phyloP scores from a whole-genome alignment of 2,888 invertebrate species.

The Andrena bicolor region DNA sequence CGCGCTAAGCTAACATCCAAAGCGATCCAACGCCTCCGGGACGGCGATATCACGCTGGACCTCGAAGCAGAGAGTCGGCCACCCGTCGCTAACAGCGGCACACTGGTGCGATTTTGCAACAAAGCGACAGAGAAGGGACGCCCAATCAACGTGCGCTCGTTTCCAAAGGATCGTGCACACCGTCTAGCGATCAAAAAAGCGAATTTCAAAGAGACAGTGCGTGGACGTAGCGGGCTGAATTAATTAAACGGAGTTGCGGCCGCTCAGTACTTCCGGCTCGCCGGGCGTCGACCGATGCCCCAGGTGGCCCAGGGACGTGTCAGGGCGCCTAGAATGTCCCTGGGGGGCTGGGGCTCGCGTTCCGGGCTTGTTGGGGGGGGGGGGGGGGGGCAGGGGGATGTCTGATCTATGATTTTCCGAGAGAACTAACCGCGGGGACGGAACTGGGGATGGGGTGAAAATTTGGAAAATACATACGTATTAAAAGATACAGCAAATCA shows the following conservation, averaged over 20 bases:
- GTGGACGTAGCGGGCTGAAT: constrained; percentile 49
- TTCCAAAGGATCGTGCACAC: constrained; percentile 77
- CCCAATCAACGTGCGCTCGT: constrained; percentile 84
- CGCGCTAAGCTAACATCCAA: constrained; percentile 17
- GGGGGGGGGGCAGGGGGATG: neutral
- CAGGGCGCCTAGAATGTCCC: no score
- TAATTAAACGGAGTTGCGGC: constrained; percentile 29
- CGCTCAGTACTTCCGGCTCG: constrained; percentile 39
- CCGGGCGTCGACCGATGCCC: constrained; percentile 14
- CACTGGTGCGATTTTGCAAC: constrained; percentile 77
- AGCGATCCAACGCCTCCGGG: constrained; percentile 17
- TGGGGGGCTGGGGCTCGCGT: no score
- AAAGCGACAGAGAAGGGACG: constrained; percentile 85
- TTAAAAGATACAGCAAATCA: constrained; percentile 21
- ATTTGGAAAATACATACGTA: neutral
- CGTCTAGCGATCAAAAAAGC: constrained; percentile 83
- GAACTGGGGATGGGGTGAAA: neutral
- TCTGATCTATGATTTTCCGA: neutral
- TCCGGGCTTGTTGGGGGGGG: neutral
- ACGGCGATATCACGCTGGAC: constrained; percentile 1
- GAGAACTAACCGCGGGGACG: constrained; percentile 6
- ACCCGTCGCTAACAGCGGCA: constrained; percentile 55
- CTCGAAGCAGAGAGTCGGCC: constrained; percentile 19
- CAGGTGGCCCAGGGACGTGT: neutral
- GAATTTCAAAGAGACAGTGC: constrained; percentile 66